Percentiles rank a stretch among this genome's conserved stretches.
Evolutionary conservation across 1,140 invertebrate genomes (phyloP).

Genomic region (Magallana ariakensis): DNA sequence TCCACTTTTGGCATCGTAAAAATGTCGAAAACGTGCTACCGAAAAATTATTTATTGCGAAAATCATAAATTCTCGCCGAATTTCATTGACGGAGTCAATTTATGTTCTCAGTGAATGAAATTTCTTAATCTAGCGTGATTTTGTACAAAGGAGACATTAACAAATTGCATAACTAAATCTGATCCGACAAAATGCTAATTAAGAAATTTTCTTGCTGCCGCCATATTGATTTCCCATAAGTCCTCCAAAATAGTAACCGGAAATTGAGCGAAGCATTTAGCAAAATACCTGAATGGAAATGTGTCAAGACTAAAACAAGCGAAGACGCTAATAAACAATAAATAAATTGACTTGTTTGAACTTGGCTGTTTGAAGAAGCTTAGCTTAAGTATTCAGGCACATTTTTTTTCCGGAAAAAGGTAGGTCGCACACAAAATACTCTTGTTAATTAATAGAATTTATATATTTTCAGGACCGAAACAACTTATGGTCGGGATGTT

Average conservation of each 20-base stretch:
- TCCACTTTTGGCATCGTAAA: constrained; percentile 4
- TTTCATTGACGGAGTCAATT: constrained; percentile 28
- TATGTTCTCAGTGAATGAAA: constrained; percentile 25
- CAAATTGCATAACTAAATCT: constrained; percentile 30
- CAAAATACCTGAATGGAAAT: constrained; percentile 31
- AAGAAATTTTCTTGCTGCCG: background rate
- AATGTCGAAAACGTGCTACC: constrained; percentile 24
- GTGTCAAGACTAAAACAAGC: background rate
- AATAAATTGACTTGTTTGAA: no score
- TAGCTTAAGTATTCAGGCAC: no score
- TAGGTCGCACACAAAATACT: no score
- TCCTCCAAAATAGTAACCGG: background rate
- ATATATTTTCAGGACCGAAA: no score
- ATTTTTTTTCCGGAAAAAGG: no score
- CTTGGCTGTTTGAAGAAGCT: no score
- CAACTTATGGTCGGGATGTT: no score
- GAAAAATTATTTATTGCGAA: constrained; percentile 21
- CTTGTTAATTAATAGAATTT: no score
- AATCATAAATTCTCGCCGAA: background rate
- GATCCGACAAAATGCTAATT: constrained; percentile 17
- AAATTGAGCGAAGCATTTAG: constrained; percentile 16
- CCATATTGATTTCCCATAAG: constrained; percentile 27
- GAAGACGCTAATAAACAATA: no score
- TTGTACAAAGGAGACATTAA: constrained; percentile 11
- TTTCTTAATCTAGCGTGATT: constrained; percentile 11